Percentiles rank a stretch among this genome's conserved stretches.
Conservation (phyloP, 2,113 vertebrate genomes). For the Dipodomys spectabilis region DNA sequence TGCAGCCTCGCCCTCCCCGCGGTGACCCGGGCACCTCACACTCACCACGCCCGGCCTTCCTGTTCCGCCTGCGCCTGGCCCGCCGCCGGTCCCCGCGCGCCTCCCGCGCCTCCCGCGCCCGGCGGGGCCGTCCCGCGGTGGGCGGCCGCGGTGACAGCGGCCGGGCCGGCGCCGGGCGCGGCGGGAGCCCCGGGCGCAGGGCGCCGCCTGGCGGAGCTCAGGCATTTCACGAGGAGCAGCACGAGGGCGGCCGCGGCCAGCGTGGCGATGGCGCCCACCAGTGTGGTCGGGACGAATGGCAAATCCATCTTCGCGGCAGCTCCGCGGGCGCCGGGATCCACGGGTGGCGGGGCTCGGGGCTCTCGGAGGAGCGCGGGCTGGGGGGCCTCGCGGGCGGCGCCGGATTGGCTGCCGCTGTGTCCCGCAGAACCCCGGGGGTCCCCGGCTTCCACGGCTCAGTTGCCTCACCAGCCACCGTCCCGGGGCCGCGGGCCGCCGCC, state of each 20-base stretch:
- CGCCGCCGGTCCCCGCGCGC: no score
- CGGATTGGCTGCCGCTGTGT: neutral
- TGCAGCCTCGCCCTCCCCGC: no score
- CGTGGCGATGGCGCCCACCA: neutral
- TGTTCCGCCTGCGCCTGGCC: no score
- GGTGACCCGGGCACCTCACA: no score
- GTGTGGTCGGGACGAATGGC: neutral
- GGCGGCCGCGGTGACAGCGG: neutral
- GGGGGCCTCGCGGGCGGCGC: neutral
- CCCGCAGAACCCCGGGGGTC: neutral
- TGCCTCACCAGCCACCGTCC: neutral
- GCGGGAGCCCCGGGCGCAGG: no score
- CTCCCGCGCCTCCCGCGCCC: neutral
- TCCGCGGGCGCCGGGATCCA: neutral
- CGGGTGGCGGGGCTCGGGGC: no score
- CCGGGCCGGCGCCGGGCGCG: neutral
- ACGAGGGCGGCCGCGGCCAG: neutral
- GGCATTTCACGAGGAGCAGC: neutral
- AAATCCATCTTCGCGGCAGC: constrained; percentile 56
- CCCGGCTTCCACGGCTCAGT: neutral
- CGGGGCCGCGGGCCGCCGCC: no score
- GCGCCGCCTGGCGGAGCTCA: neutral
- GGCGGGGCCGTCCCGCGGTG: no score
- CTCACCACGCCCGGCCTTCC: no score
- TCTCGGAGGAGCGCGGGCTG: no score